Base-by-base conservation (phyloP, 2,888 invertebrate genomes). In the Podotricha telesiphe region DNA sequence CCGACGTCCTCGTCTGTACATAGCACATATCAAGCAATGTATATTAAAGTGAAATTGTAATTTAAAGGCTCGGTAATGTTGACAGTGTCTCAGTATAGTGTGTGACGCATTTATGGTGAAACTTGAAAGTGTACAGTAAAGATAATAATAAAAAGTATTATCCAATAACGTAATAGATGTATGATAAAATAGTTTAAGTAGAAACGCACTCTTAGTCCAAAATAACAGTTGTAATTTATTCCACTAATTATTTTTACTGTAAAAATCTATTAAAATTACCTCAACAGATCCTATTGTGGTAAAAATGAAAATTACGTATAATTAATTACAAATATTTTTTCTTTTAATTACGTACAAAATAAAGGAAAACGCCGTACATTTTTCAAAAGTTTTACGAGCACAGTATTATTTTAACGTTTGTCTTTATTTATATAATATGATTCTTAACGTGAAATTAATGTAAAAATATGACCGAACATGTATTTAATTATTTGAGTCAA, bases 111-210 rank as follows among this genome's bases (percentile, higher is more conserved):
- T 83, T 83, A 80, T 84, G 87, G 87, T 88, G 88, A 88, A 86
- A 92, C 87, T 87, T 81, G 75, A 85, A 86, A 89, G 90, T 91
- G 90, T 92, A 93, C 93, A 93, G 89, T 87, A 88, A 87, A 91
- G 87, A 87, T 87, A 84, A 87, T 87, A 84, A 81, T 88, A 88
- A 85, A 80, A 85, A 86, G 34, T 83, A 83, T 87, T 88, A 85
- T 86, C 85, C 89, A 87, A 85, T 86, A 83, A 82, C 86, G 87
- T 84, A 82, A 85, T 88, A 86, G 82, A 73, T 85, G 85, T 79
- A 86, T 82, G 85, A 84, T 86, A 88, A 82, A 75, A 71, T 90
- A 76, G 73, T 65, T 22, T 76, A 91, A 89, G 89, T 91, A 92
- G 91, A 83, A 85, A 86, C 88, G 88, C 92, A 86, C 82, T 84